Conservation (phyloP, 2,113 vertebrate species). For the Pachycephala philippinensis region DNA sequence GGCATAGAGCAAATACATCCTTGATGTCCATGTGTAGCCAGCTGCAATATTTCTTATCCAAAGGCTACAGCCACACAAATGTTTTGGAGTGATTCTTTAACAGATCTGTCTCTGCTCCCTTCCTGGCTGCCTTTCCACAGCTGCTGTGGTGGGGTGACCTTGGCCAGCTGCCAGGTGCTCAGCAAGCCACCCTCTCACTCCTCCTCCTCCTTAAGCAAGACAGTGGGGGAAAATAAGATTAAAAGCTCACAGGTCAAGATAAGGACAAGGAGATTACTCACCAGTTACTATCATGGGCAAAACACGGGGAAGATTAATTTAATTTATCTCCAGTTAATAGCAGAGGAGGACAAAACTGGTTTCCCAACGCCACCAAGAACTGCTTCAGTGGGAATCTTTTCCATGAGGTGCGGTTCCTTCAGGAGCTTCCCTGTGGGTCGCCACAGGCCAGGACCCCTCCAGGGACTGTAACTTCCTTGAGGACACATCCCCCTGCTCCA, state of each 20-base stretch:
- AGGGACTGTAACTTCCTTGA: neutral
- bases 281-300: neutral
- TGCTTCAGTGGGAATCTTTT: neutral
- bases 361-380: rapidly evolving
- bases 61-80: neutral
- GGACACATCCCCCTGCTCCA: neutral
- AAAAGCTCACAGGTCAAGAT: neutral
- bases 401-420: neutral
- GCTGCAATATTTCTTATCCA: neutral
- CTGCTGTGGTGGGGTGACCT: neutral
- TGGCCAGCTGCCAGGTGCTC: neutral
- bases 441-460: neutral
- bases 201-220: neutral
- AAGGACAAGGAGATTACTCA: neutral
- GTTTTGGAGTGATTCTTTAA: neutral
- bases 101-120: neutral
- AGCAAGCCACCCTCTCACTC: neutral
- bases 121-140: neutral
- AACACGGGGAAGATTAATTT: neutral
- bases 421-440: neutral
- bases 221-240: neutral
- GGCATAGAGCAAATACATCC: neutral
- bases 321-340: neutral
- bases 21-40: neutral
- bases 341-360: neutral